Percentiles rank a stretch among this genome's conserved stretches.
Conservation (phyloP, 2,113 vertebrate genomes). For the Leptodactylus fuscus region DNA sequence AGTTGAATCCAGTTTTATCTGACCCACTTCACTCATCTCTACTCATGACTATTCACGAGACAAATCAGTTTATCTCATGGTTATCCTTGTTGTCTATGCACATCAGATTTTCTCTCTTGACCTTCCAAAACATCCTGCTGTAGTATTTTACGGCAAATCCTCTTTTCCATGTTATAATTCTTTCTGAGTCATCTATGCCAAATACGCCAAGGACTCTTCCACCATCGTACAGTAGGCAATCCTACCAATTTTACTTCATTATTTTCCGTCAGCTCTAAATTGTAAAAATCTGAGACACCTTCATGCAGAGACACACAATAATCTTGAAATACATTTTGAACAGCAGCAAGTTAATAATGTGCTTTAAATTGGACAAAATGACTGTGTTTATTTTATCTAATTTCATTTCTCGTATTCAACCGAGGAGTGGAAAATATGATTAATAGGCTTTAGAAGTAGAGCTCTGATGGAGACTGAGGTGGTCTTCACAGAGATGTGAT, state of each 20-base stretch:
- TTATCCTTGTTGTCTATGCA: too few species aligned
- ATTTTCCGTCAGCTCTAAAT: conserved; percentile 34
- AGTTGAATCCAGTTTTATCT: too few species aligned
- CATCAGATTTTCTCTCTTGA: too few species aligned
- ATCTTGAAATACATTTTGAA: conserved; percentile 33
- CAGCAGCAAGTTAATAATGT: conserved; percentile 46
- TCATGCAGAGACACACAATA: conserved; percentile 50
- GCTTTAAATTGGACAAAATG: conserved; percentile 52
- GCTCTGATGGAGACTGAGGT: conserved; percentile 64
- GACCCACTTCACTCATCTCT: too few species aligned
- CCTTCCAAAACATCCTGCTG: too few species aligned
- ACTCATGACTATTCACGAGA: too few species aligned
- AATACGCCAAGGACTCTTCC: background rate
- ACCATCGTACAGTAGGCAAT: background rate
- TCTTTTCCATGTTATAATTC: too few species aligned
- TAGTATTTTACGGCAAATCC: too few species aligned
- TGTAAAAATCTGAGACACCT: conserved; percentile 29
- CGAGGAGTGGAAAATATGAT: conserved; percentile 65
- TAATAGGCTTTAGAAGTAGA: conserved; percentile 68
- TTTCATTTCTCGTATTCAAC: conserved; percentile 48
- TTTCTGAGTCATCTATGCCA: background rate
- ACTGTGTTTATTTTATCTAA: conserved; percentile 57
- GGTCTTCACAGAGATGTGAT: conserved; percentile 66
- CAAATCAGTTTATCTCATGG: too few species aligned
- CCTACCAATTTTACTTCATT: conserved; percentile 24